These are phyloP conservation scores for Poeciliopsis turneri DNA, from an alignment of 2,797 vertebrate species.

Conservation along the genomic window DNA sequence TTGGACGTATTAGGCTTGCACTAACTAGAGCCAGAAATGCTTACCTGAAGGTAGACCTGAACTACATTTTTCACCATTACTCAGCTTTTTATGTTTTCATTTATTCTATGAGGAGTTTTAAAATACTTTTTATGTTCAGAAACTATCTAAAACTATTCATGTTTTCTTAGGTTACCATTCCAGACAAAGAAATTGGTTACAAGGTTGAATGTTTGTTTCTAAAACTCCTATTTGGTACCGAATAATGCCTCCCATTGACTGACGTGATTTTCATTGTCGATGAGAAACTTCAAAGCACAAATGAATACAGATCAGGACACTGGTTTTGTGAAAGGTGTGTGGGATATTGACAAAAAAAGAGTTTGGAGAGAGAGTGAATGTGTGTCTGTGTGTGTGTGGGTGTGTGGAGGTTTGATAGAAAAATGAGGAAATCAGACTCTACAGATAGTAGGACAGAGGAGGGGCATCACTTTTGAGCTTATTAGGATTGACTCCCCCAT, in stretches of 20 bases:
- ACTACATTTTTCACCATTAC: background rate
- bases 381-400: constrained; percentile 22
- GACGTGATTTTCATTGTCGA: constrained; percentile 24
- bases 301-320: constrained; percentile 26
- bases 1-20: background rate
- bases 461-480: constrained; percentile 81
- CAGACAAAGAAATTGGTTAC: background rate
- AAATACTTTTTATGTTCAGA: background rate
- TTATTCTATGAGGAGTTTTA: background rate
- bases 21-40: background rate
- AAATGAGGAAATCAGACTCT: constrained; percentile 39
- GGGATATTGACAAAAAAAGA: constrained; percentile 15
- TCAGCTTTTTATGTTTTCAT: too few relatives aligned
- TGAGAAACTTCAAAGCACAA: constrained; percentile 12
- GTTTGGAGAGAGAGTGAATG: constrained; percentile 11
- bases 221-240: background rate
- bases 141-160: background rate
- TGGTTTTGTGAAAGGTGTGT: constrained; percentile 10
- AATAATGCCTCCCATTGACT: background rate
- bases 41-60: too few relatives aligned
- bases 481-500: constrained; percentile 84
- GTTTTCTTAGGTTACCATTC: background rate
- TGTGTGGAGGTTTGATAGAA: constrained; percentile 18
- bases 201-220: constrained; percentile 2
- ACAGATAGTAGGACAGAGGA: constrained; percentile 42